Evolutionary conservation across 2,113 vertebrate species (phyloP).

Genomic region (Pteropus alecto): DNA sequence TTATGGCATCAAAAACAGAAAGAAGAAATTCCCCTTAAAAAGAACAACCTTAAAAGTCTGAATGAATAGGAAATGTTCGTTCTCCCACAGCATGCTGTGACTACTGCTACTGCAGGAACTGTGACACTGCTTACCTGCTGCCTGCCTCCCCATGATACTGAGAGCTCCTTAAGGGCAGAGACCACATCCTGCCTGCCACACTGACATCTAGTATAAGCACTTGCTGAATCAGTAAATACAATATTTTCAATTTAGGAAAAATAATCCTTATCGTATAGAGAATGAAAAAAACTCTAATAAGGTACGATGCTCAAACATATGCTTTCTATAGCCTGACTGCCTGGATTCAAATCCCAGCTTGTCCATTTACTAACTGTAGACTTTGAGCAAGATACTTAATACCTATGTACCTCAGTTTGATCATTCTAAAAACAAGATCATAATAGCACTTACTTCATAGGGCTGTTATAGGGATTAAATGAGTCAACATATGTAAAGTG

Average conservation of each 20-base stretch:
- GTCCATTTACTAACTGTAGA: neutral
- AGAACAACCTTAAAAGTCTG: neutral
- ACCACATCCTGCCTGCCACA: too few species aligned
- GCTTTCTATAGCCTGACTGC: neutral
- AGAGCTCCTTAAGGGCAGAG: neutral
- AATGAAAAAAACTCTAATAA: neutral
- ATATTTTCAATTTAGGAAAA: neutral
- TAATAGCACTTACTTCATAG: neutral
- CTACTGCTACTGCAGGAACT: too few species aligned
- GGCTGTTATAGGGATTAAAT: neutral
- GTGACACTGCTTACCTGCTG: neutral
- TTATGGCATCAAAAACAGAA: neutral
- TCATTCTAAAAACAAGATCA: neutral
- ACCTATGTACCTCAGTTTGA: neutral
- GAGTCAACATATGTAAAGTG: neutral
- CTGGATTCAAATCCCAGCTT: neutral
- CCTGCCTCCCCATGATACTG: rapidly evolving
- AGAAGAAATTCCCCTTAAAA: neutral
- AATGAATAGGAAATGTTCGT: neutral
- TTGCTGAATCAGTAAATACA: neutral
- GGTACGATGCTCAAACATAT: neutral
- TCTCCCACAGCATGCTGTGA: neutral
- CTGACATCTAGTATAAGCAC: neutral
- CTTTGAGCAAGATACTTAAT: neutral
- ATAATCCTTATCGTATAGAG: neutral